A percentile compares a stretch with the other conserved stretches of the same genome.
Conservation (phyloP, 1,140 invertebrate genomes). For the Drosophila repletoides region DNA sequence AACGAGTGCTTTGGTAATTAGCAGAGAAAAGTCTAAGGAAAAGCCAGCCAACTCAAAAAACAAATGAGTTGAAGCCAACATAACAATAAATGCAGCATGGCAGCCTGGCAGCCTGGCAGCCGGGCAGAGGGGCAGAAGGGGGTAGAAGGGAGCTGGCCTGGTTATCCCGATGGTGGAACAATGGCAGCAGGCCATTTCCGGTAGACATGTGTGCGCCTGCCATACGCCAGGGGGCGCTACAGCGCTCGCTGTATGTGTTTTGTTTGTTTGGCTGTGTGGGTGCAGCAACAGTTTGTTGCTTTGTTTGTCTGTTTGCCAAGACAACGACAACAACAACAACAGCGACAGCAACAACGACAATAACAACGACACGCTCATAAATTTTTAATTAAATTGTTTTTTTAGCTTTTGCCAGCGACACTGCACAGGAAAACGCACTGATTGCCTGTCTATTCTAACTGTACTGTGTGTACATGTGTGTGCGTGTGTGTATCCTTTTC, state of each 20-base stretch:
- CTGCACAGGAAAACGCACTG: conserved; percentile 56
- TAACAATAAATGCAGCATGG: conserved; percentile 18
- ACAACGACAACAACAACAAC: conserved; percentile 36
- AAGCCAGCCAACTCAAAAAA: conserved; percentile 62
- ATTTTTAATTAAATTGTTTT: conserved; percentile 76
- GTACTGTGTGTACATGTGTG: conserved; percentile 6
- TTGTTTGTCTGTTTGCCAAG: conserved; percentile 69
- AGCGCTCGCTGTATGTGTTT: conserved; percentile 18
- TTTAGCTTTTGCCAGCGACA: conserved; percentile 38
- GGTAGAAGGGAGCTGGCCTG: not conserved
- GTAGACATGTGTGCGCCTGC: conserved; percentile 43
- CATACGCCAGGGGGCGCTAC: conserved; percentile 48
- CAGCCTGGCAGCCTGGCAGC: no score
- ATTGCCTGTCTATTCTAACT: conserved; percentile 43
- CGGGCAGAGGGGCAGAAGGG: no score
- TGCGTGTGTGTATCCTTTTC: conserved; percentile 18
- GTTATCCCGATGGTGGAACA: conserved; percentile 26
- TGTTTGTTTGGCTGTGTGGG: no score
- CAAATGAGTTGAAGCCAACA: conserved; percentile 57
- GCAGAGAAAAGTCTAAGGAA: conserved; percentile 53
- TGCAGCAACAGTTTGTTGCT: conserved; percentile 69
- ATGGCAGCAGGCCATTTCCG: conserved; percentile 69
- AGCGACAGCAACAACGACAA: not conserved
- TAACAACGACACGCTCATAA: conserved; percentile 65
- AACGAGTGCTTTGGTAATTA: conserved; percentile 54